Conservation (phyloP, 1,140 invertebrate species). For the Drosophila parabipectinata region DNA sequence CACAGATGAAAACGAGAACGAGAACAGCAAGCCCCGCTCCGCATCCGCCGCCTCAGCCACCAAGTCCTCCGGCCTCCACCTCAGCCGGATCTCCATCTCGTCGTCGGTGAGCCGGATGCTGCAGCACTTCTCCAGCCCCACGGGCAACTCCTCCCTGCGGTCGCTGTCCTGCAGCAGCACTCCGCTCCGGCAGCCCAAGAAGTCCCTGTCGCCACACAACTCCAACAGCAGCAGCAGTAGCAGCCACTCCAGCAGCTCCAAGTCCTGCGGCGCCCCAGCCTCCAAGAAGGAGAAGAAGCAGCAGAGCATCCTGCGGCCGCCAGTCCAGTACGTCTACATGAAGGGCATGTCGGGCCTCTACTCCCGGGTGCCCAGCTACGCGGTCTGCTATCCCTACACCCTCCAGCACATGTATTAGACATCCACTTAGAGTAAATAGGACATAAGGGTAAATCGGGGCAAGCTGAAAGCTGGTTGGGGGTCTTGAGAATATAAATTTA, state of each 20-base stretch:
- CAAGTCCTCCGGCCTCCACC: constrained; percentile 56
- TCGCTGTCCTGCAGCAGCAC: constrained; percentile 87
- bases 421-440: not conserved
- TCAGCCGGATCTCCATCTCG: constrained; percentile 81
- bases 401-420: constrained; percentile 68
- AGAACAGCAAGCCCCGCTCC: constrained; percentile 42
- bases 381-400: constrained; percentile 78
- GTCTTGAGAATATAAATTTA: constrained; percentile 36
- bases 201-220: constrained; percentile 52
- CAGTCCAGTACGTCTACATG: constrained; percentile 78
- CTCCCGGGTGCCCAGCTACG: constrained; percentile 77
- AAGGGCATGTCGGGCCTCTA: constrained; percentile 83
- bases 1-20: constrained; percentile 35
- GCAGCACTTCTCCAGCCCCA: constrained; percentile 85
- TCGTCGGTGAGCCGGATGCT: constrained; percentile 88
- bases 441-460: not conserved
- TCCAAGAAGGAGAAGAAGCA: constrained; percentile 77
- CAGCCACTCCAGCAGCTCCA: constrained; percentile 38
- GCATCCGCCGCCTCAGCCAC: constrained; percentile 51
- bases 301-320: constrained; percentile 83
- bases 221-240: constrained; percentile 49
- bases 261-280: constrained; percentile 27
- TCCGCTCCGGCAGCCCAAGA: constrained; percentile 79
- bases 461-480: constrained; percentile 41
- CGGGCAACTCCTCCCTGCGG: constrained; percentile 84